A percentile compares a stretch with the other conserved stretches of the same genome.
These are phyloP conservation scores for Acanthiza pusilla DNA, from an alignment of 2,797 vertebrate species.

Conservation along the genomic window DNA sequence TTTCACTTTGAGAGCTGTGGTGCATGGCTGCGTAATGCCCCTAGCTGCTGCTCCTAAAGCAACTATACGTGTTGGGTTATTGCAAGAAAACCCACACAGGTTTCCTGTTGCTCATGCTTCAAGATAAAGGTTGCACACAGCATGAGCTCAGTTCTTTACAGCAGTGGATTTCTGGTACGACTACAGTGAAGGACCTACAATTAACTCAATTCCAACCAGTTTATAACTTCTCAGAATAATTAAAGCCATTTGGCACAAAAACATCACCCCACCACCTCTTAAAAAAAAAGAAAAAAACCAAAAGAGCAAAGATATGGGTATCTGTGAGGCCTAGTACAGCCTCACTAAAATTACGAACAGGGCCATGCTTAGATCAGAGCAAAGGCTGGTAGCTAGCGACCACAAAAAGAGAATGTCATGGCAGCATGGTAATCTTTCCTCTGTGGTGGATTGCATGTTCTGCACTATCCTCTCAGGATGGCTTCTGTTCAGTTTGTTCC, in stretches of 20 bases:
- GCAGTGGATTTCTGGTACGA: not conserved
- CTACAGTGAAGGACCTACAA: not conserved
- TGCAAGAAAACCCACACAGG: constrained; percentile 47
- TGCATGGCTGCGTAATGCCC: constrained; percentile 4
- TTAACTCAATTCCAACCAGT: not conserved
- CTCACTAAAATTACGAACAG: not conserved
- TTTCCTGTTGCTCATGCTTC: constrained; percentile 64
- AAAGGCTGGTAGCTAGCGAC: not conserved
- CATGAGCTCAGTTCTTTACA: not conserved
- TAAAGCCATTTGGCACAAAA: not conserved
- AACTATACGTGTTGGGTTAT: not conserved
- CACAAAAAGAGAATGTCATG: not conserved
- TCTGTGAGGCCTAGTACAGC: not conserved
- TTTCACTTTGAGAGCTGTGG: not conserved
- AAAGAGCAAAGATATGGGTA: not conserved
- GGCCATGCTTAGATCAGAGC: not conserved
- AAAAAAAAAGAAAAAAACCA: not conserved
- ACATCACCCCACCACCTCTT: not conserved
- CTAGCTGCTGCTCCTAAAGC: constrained; percentile 34
- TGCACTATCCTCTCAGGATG: not conserved
- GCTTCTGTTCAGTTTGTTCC: not conserved
- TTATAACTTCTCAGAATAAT: not conserved
- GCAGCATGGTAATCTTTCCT: not conserved
- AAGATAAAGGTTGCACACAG: constrained; percentile 23
- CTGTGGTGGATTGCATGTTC: not conserved